These are phyloP conservation scores for Diphyllodes magnificus DNA, from an alignment of 2,113 vertebrate genomes.

Conservation along the genomic window DNA sequence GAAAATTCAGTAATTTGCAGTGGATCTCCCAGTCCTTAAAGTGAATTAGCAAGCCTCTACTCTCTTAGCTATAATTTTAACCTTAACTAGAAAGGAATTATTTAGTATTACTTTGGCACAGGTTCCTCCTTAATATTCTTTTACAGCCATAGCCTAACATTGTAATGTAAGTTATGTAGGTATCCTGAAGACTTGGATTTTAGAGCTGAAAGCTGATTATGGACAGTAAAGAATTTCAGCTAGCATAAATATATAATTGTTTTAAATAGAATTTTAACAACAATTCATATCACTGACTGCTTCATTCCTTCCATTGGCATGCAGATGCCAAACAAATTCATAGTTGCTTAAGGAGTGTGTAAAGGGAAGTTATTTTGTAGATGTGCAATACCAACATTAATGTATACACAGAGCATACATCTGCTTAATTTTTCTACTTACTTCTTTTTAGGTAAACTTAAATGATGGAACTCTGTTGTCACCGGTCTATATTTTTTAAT, in stretches of 20 bases:
- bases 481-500: neutral
- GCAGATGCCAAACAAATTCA: neutral
- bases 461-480: neutral
- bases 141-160: neutral
- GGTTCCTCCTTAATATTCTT: slow-evolving; percentile 3
- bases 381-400: neutral
- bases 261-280: neutral
- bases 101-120: slow-evolving; percentile 28
- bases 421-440: neutral
- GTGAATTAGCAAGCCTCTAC: slow-evolving; percentile 46
- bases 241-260: neutral
- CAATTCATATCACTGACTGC: neutral
- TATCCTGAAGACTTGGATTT: slow-evolving; percentile 6
- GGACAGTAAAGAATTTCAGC: slow-evolving; percentile 3
- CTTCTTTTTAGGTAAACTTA: neutral
- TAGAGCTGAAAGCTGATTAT: neutral
- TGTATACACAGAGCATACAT: neutral
- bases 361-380: slow-evolving; percentile 4
- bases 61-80: slow-evolving; percentile 36
- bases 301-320: neutral
- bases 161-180: neutral
- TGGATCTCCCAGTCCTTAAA: slow-evolving; percentile 38
- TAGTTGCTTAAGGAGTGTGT: neutral
- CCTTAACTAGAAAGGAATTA: slow-evolving; percentile 53
- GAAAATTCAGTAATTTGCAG: slow-evolving; percentile 54